These are phyloP conservation scores for Myotis planiceps DNA, from an alignment of 2,797 vertebrate genomes.

Conservation along the genomic window DNA sequence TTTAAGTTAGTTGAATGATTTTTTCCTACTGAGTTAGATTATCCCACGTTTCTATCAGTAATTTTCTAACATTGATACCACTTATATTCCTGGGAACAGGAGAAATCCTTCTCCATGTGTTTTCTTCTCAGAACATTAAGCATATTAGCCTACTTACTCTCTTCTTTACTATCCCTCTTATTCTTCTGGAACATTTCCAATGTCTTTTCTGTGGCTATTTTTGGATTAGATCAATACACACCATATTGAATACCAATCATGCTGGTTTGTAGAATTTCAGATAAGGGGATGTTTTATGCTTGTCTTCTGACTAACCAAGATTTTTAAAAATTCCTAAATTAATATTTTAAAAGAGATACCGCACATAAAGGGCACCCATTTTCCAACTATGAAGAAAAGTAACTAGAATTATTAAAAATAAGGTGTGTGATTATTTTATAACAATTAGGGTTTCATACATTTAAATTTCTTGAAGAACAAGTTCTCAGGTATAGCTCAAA, in stretches of 20 bases:
- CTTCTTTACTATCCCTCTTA: background rate
- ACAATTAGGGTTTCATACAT: background rate
- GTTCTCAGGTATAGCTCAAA: background rate
- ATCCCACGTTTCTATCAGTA: background rate
- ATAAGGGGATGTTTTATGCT: background rate
- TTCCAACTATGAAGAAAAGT: background rate
- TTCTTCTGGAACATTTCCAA: conserved; percentile 28
- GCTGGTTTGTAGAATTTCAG: background rate
- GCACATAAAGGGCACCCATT: background rate
- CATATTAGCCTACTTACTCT: conserved; percentile 48
- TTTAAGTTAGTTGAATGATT: conserved; percentile 39
- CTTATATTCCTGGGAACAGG: background rate
- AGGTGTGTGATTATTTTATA: background rate
- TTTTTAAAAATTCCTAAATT: background rate
- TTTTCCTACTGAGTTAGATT: background rate
- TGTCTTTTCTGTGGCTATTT: conserved; percentile 1
- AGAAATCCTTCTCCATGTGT: background rate
- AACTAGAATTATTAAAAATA: background rate
- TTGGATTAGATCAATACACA: background rate
- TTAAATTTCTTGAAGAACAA: background rate
- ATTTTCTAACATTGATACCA: background rate
- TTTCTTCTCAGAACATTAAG: conserved; percentile 67
- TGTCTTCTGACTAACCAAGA: background rate
- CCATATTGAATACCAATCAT: background rate
- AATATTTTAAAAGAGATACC: background rate